Evolutionary conservation across 2,113 vertebrate species (phyloP).

Genomic region (Glaucomys volans): DNA sequence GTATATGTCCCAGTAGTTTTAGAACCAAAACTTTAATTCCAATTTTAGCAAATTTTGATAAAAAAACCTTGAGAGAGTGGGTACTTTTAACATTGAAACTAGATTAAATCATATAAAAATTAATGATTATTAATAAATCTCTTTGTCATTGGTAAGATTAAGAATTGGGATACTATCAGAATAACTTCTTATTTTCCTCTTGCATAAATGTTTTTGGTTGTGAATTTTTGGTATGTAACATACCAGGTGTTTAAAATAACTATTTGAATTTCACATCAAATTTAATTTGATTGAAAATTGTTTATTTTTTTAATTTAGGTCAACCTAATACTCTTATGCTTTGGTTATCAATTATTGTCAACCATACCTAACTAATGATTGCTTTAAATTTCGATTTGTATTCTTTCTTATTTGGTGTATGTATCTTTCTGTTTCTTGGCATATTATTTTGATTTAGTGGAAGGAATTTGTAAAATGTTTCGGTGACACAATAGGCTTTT

Average conservation of each 20-base stretch:
- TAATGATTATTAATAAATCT: conserved; percentile 10
- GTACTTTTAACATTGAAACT: neutral
- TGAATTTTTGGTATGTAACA: conserved; percentile 9
- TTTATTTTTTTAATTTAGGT: conserved; percentile 16
- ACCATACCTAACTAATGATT: neutral
- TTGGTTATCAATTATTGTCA: neutral
- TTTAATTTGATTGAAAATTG: neutral
- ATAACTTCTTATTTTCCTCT: neutral
- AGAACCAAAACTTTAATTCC: neutral
- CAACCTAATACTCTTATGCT: neutral
- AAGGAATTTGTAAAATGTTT: conserved; percentile 26
- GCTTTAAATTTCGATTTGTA: conserved; percentile 17
- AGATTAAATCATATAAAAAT: neutral
- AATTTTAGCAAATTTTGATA: neutral
- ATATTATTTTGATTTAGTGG: neutral
- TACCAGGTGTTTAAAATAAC: neutral
- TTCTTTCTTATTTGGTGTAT: neutral
- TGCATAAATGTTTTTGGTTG: neutral
- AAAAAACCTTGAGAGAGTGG: neutral
- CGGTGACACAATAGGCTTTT: neutral
- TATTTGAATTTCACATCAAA: conserved; percentile 38
- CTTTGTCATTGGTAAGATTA: conserved; percentile 24
- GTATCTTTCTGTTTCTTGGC: neutral
- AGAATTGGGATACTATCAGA: neutral
- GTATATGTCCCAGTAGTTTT: neutral